Base-by-base conservation (phyloP, 1,140 invertebrate species). In the Lasioglossum baleicum region DNA sequence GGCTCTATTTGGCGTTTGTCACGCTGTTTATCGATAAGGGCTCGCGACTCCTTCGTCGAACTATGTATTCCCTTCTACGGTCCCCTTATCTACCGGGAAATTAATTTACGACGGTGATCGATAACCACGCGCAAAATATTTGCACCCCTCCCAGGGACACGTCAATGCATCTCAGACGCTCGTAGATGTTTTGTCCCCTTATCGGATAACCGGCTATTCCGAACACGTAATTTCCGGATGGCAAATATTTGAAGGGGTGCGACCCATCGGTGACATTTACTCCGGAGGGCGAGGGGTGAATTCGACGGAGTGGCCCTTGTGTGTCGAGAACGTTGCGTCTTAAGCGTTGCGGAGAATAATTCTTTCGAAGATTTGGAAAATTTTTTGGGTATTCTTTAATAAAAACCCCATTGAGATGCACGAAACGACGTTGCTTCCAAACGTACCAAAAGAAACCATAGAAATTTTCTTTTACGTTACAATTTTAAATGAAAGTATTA, bases 211-310 rank as follows among this genome's bases (percentile, higher is more conserved):
- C 35, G 26, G n/a, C 44, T 15, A n/a, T 48, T 60, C 13, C 17
- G 61, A 73, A 60, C 75, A 61, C 60, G 74, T 80, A 86, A 84
- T 86, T 77, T 65, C 65, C 72, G 68, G 15, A 5, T 6, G 42
- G 22, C 44, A 86, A 84, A 86, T 83, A 83, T 84, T 86, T 86
- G 58, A 73, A 15, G 20, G 17, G 3, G 17, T 1, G 13, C 44
- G 44, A 58, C 13, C 35, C 26, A 22, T 56, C 4, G 5, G 4
- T 20, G 44, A 76, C 65, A 56, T 69, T 64, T 40, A 22, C 56
- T 81, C 31, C 17, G 15, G 48, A 15, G 44, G 66, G 7, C 17
- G 22, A 65, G 42, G 15, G 48, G 17, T 40, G 35, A 64, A 42
- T 60, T 67, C 56, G 44, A 68, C 56, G 35, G 56, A 75, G 40